A percentile compares a stretch with the other conserved stretches of the same genome.
These are phyloP conservation scores for Yponomeuta evonymella DNA, from an alignment of 2,888 invertebrate species.

Conservation along the genomic window DNA sequence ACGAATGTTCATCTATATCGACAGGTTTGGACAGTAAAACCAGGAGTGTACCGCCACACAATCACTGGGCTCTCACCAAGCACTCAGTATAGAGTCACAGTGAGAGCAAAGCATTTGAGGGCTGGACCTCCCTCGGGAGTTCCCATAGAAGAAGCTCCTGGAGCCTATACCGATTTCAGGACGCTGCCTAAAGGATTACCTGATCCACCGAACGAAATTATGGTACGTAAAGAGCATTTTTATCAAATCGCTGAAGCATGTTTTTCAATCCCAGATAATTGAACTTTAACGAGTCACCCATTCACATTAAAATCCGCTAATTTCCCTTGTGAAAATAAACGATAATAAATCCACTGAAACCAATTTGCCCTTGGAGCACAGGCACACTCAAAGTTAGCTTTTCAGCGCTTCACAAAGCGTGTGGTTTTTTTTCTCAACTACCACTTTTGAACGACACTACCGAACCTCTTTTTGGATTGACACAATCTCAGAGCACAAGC, in stretches of 20 bases:
- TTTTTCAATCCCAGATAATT: neutral
- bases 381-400: slow-evolving; percentile 54
- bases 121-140: slow-evolving; percentile 81
- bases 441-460: slow-evolving; percentile 56
- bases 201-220: slow-evolving; percentile 88
- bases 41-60: slow-evolving; percentile 93
- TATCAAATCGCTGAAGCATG: neutral
- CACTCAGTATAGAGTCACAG: slow-evolving; percentile 96
- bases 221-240: slow-evolving; percentile 63
- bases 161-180: slow-evolving; percentile 95
- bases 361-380: slow-evolving; percentile 36
- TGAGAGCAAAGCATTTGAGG: slow-evolving; percentile 94
- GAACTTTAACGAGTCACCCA: slow-evolving; percentile 6
- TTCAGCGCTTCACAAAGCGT: slow-evolving; percentile 57
- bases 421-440: slow-evolving; percentile 41
- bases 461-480: slow-evolving; percentile 51
- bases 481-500: slow-evolving; percentile 73
- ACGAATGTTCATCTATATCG: slow-evolving; percentile 22
- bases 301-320: neutral
- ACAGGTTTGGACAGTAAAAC: slow-evolving; percentile 88
- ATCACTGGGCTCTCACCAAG: slow-evolving; percentile 96
- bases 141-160: slow-evolving; percentile 85
- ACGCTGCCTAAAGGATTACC: slow-evolving; percentile 94
- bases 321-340: neutral
- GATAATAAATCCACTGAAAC: neutral